Percentiles rank a stretch among this genome's conserved stretches.
Evolutionary conservation across 2,888 invertebrate genomes (phyloP).

Genomic region (Smittia sp.): DNA sequence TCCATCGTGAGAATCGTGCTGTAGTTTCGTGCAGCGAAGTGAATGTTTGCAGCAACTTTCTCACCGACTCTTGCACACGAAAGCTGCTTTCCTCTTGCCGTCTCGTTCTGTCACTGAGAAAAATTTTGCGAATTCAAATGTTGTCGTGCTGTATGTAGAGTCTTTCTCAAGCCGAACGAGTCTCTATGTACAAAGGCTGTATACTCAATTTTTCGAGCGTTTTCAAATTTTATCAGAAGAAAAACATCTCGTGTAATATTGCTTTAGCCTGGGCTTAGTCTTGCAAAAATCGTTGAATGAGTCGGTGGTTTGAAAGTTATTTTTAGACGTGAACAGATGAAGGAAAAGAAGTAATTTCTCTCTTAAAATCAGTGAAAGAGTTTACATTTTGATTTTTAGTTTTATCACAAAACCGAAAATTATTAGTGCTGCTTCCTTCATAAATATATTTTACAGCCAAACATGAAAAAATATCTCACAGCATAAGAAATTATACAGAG

Average conservation of each 20-base stretch:
- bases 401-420: conserved; percentile 2
- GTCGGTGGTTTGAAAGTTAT: conserved; percentile 39
- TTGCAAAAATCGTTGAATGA: conserved; percentile 42
- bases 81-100: neutral
- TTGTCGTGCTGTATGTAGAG: neutral
- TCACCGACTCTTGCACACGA: conserved; percentile 24
- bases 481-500: neutral
- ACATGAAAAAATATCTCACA: conserved; percentile 8
- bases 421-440: conserved; percentile 24
- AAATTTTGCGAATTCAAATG: neutral
- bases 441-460: conserved; percentile 14
- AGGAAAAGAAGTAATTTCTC: neutral
- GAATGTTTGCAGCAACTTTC: conserved; percentile 18
- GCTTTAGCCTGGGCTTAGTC: conserved; percentile 42
- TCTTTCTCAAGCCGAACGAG: neutral
- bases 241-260: conserved; percentile 39
- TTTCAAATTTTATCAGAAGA: conserved; percentile 36
- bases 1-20: neutral
- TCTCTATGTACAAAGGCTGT: neutral
- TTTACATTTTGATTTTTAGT: conserved; percentile 9
- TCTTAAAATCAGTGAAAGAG: neutral
- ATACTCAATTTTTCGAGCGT: conserved; percentile 19
- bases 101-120: conserved; percentile 9
- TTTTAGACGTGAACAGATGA: conserved; percentile 22
- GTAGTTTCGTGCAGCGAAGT: conserved; percentile 19